phyloP scores from a whole-genome alignment of 2,888 invertebrate species.

The Drosophila koepferae region DNA sequence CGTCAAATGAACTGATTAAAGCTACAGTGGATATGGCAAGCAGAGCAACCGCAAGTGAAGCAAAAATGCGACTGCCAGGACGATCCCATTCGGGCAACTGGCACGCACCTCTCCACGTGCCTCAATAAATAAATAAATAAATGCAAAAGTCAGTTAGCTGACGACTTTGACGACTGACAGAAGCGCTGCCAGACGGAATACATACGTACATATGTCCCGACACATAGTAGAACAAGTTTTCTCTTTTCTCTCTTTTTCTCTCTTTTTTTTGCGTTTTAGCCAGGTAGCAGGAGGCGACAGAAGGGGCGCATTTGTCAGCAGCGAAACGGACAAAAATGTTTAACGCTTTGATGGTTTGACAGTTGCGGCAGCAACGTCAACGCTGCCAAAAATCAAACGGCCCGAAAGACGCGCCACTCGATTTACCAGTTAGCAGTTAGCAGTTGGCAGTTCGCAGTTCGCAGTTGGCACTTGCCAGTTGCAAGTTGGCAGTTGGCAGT shows the following conservation, averaged over 20 bases:
- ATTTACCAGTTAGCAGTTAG: slow-evolving; percentile 32
- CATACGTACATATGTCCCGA: not conserved
- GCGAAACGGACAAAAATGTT: slow-evolving; percentile 57
- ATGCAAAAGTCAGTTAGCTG: slow-evolving; percentile 70
- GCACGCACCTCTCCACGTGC: slow-evolving; percentile 43
- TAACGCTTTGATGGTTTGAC: slow-evolving; percentile 71
- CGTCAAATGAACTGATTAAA: slow-evolving; percentile 60
- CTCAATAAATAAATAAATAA: slow-evolving; percentile 67
- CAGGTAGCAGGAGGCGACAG: not conserved
- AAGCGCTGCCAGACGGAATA: not conserved
- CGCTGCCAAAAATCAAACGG: slow-evolving; percentile 64
- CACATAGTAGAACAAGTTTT: slow-evolving; percentile 20
- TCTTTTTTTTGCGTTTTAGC: not conserved
- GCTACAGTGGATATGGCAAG: slow-evolving; percentile 5
- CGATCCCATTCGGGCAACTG: not conserved
- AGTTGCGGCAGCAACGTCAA: slow-evolving; percentile 34
- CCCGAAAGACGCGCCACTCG: slow-evolving; percentile 41
- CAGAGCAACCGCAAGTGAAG: not conserved
- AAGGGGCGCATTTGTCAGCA: slow-evolving; percentile 67
- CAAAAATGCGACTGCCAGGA: not conserved
- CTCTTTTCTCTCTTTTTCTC: not conserved
- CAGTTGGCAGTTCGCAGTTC: not conserved
- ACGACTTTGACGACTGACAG: slow-evolving; percentile 36
- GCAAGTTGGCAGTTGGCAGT: not conserved
- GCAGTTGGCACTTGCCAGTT: not conserved